Evolutionary conservation across 2,888 invertebrate species (phyloP).

Genomic region (Xestia ashworthii): DNA sequence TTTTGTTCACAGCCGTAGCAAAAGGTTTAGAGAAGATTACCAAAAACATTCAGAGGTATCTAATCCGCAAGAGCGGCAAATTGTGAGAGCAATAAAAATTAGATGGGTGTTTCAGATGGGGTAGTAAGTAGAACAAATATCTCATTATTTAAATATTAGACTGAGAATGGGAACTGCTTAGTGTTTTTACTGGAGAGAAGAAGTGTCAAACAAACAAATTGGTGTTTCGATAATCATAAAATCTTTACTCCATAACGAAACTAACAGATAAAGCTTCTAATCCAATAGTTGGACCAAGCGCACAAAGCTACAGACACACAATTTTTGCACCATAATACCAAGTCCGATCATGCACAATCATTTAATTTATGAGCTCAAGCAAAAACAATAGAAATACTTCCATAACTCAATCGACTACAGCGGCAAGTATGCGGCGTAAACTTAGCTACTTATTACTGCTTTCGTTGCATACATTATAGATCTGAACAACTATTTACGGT

Average conservation of each 20-base stretch:
- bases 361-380: slow-evolving; percentile 67
- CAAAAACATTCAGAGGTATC: background rate
- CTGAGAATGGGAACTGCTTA: background rate
- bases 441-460: slow-evolving; percentile 64
- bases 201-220: background rate
- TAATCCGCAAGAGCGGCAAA: background rate
- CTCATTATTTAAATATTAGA: background rate
- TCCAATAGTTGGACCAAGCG: background rate
- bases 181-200: background rate
- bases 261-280: background rate
- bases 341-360: slow-evolving; percentile 62
- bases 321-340: slow-evolving; percentile 35
- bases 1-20: background rate
- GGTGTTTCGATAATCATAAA: background rate
- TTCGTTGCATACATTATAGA: slow-evolving; percentile 71
- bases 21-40: background rate
- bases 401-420: slow-evolving; percentile 78
- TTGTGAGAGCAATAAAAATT: background rate
- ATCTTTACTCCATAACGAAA: background rate
- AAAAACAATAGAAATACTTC: slow-evolving; percentile 77
- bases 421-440: slow-evolving; percentile 65
- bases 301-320: slow-evolving; percentile 34
- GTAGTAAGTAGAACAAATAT: background rate
- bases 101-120: background rate
- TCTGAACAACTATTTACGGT: slow-evolving; percentile 77